Base-by-base conservation (phyloP, 2,113 vertebrate species). In the Rhagologus leucostigma region DNA sequence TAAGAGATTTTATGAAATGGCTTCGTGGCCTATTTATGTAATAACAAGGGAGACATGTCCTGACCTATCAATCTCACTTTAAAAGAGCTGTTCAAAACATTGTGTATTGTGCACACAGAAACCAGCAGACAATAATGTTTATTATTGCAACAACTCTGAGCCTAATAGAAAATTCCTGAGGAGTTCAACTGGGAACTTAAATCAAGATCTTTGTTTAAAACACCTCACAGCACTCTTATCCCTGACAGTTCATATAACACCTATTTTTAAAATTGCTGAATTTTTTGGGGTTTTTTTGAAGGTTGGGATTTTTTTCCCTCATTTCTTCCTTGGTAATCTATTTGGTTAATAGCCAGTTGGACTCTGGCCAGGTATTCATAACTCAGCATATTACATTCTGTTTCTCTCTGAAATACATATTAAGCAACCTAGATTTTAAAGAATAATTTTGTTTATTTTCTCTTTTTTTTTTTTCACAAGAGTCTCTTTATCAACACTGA, bases 21-120 rank as follows among this genome's bases (percentile, higher is more conserved):
- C 47, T 47, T 71, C 30, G 6, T 87, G 65, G 44, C 39, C 93
- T 59, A 68, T 57, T 96, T 95, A 78, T 84, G 30, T 75, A 94
- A 55, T 78, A 84, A 69, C 26, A 81, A 91, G 63, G 76, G 47
- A 85, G 53, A 53, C 33, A 49, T 87, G 46, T 87, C 65, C 33
- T 96, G 85, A 94, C 68, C 39, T 85, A 84, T 85, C 77, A 84
- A 92, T 90, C 79, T 93, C 75, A 39, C 65, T 78, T 93, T 80
- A 68, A 93, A 84, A 86, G 46, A 81, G 21, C 42, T 85, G 44
- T 85, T 91, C 37, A 86, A 92, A 90, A 71, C 49, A 73, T 50
- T 80, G 24, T 42, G 32, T 46, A 46, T 60, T 88, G 50, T 60
- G 50, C 23, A 62, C 44, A 83, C 27, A 68, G 50, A 94, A 87